phyloP scores from a whole-genome alignment of 2,797 vertebrate species.

The Sebastes aleutianus region DNA sequence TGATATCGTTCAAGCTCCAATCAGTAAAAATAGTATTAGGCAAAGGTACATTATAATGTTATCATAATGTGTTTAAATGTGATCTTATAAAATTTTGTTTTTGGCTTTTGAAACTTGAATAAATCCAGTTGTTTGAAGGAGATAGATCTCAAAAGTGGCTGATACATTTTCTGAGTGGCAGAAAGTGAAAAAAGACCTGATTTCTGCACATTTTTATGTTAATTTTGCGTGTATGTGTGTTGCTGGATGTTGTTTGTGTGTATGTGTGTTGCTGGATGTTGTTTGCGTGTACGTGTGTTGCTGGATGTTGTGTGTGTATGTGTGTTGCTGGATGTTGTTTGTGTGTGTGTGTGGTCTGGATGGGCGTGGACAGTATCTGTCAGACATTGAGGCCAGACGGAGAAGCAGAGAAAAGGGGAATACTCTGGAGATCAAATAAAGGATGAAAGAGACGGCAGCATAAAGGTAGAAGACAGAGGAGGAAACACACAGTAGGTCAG shows the following conservation, averaged over 20 bases:
- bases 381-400: conserved; percentile 58
- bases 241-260: background rate
- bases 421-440: conserved; percentile 57
- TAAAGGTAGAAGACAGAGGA: conserved; percentile 34
- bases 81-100: fast-evolving
- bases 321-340: background rate
- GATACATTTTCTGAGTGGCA: too few relatives aligned
- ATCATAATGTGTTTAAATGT: too few relatives aligned
- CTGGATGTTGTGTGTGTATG: background rate
- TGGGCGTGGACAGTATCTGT: conserved; percentile 34
- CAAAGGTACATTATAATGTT: too few relatives aligned
- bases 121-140: too few relatives aligned
- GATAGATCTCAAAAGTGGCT: too few relatives aligned
- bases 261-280: background rate
- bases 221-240: too few relatives aligned
- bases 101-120: too few relatives aligned
- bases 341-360: background rate
- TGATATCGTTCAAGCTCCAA: fast-evolving
- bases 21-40: too few relatives aligned
- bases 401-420: conserved; percentile 17
- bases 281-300: background rate
- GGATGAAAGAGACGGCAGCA: conserved; percentile 43
- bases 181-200: fast-evolving
- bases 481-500: conserved; percentile 35
- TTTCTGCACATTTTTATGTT: too few relatives aligned